phyloP scores from a whole-genome alignment of 1,140 invertebrate genomes.

The Drosophila mayri region DNA sequence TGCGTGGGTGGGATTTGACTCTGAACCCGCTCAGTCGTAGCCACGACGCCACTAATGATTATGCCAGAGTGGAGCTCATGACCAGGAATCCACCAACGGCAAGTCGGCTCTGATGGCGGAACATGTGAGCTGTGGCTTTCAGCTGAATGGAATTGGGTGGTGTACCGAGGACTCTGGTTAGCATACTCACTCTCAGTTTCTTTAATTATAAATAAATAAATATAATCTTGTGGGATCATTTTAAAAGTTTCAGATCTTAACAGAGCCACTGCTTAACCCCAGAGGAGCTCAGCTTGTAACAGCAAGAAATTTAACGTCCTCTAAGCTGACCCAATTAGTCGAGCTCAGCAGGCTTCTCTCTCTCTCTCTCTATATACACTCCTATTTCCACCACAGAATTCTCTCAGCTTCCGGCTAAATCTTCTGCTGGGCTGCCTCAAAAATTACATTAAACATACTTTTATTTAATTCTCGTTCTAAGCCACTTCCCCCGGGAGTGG shows the following conservation, averaged over 20 bases:
- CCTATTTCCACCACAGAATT: not conserved
- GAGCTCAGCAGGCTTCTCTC: conserved; percentile 5
- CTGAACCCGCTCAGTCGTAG: conserved; percentile 8
- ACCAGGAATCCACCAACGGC: conserved; percentile 13
- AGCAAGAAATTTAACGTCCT: not conserved
- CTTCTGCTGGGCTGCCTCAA: conserved; percentile 34
- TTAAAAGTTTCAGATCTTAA: not conserved
- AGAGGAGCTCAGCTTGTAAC: not conserved
- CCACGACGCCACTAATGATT: conserved; percentile 58
- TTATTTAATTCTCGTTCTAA: conserved; percentile 73
- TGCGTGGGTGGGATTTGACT: conserved; percentile 29
- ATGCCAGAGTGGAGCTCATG: conserved; percentile 50
- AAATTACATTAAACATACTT: conserved; percentile 79
- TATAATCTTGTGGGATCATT: too few relatives aligned
- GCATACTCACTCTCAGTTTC: not conserved
- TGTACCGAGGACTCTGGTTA: too few relatives aligned
- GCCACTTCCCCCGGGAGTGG: conserved; percentile 13
- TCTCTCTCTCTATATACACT: not conserved
- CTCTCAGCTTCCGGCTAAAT: conserved; percentile 36
- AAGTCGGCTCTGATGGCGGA: conserved; percentile 7
- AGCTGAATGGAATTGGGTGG: not conserved
- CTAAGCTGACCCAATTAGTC: conserved; percentile 41
- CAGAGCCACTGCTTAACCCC: not conserved
- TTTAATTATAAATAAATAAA: not conserved
- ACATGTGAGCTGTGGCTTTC: conserved; percentile 33